Percentiles rank a stretch among this genome's conserved stretches.
Evolutionary conservation across 2,797 vertebrate species (phyloP).

Genomic region (Melanotaenia boesemani): DNA sequence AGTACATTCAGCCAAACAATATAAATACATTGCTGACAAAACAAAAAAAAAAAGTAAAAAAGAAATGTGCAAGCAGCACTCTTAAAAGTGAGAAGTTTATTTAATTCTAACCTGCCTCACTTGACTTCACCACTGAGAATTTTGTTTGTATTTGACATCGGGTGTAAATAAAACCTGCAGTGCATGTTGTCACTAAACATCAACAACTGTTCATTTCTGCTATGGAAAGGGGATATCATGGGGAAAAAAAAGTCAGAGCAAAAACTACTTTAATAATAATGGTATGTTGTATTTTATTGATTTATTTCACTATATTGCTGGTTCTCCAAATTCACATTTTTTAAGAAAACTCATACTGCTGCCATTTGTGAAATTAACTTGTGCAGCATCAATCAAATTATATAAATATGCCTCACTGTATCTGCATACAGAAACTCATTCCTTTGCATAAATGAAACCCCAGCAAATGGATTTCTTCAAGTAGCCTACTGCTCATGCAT

Average conservation of each 20-base stretch:
- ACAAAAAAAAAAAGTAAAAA: neutral
- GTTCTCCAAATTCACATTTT: slow-evolving; percentile 19
- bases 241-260: neutral
- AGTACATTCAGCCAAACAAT: slow-evolving; percentile 11
- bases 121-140: neutral
- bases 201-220: neutral
- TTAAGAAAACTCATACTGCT: slow-evolving; percentile 28
- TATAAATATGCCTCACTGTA: slow-evolving; percentile 29
- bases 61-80: neutral
- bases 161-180: neutral
- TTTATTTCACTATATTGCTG: slow-evolving; percentile 25
- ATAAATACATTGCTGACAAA: neutral
- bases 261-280: slow-evolving; percentile 12
- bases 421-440: neutral
- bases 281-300: slow-evolving; percentile 19
- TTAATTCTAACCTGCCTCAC: neutral
- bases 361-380: slow-evolving; percentile 52
- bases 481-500: neutral
- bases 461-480: neutral
- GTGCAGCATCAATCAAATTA: no score
- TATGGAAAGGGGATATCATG: slow-evolving; percentile 4
- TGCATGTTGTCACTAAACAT: neutral
- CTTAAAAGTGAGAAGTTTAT: neutral
- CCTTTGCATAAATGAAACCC: slow-evolving; percentile 1
- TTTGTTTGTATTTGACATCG: neutral